phyloP scores from a whole-genome alignment of 1,140 invertebrate species.

The Laupala kohalensis region DNA sequence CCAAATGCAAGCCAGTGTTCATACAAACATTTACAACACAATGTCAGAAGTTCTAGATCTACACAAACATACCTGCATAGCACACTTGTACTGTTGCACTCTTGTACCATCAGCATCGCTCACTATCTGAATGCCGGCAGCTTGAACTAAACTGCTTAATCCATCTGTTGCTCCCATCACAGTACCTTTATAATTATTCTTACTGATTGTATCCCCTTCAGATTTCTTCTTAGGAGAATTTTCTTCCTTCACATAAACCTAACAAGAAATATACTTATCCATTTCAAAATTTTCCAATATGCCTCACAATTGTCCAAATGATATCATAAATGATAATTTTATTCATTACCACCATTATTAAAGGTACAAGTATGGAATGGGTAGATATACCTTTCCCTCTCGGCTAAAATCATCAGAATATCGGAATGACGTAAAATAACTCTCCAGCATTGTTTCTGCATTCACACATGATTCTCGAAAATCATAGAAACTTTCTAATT shows the following conservation, averaged over 20 bases:
- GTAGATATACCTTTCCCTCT: conserved; percentile 41
- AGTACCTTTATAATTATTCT: background rate
- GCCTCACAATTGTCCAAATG: background rate
- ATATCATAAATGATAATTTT: conserved; percentile 15
- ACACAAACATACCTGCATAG: conserved; percentile 29
- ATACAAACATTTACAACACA: too few species aligned
- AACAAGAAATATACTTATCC: conserved; percentile 2
- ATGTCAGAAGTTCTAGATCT: background rate
- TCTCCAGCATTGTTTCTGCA: conserved; percentile 51
- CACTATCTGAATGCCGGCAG: conserved; percentile 37
- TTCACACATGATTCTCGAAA: conserved; percentile 49
- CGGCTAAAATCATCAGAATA: conserved; percentile 45
- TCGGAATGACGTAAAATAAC: conserved; percentile 44
- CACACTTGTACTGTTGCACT: conserved; percentile 37
- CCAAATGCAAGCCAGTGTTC: too few species aligned
- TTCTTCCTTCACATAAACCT: conserved; percentile 41
- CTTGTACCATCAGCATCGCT: conserved; percentile 30
- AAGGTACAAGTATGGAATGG: background rate
- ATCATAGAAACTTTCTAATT: conserved; percentile 43
- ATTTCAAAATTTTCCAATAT: too few species aligned
- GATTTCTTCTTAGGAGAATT: conserved; percentile 24
- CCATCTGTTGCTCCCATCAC: conserved; percentile 25
- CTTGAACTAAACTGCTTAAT: conserved; percentile 32
- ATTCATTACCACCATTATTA: conserved; percentile 23
- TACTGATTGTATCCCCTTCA: conserved; percentile 19